Evolutionary conservation across 2,888 invertebrate genomes (phyloP).

Genomic region (Rhingia rostrata): DNA sequence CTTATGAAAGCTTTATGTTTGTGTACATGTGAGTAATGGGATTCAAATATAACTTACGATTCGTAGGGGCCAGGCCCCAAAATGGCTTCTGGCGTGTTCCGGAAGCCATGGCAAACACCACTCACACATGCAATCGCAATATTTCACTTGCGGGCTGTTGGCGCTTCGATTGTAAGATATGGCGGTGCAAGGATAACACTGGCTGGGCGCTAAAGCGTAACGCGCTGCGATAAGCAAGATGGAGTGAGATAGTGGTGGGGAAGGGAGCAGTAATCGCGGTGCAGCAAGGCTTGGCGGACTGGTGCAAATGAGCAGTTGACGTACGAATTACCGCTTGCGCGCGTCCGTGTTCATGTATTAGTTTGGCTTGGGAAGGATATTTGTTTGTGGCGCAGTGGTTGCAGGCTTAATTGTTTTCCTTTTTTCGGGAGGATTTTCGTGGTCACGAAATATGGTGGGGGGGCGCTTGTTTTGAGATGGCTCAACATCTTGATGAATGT

Average conservation of each 20-base stretch:
- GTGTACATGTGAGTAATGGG: slow-evolving; percentile 70
- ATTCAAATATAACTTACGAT: slow-evolving; percentile 74
- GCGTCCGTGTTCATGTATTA: slow-evolving; percentile 28
- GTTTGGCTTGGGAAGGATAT: slow-evolving; percentile 33
- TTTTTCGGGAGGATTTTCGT: neutral
- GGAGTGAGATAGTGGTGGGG: neutral
- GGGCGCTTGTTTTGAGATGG: slow-evolving; percentile 6
- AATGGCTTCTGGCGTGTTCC: slow-evolving; percentile 70
- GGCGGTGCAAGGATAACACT: slow-evolving; percentile 17
- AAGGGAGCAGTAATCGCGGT: too few relatives aligned
- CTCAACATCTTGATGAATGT: slow-evolving; percentile 44
- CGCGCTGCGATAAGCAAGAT: slow-evolving; percentile 4
- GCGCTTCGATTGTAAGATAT: slow-evolving; percentile 63
- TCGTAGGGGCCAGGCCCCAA: slow-evolving; percentile 45
- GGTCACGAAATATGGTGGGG: neutral
- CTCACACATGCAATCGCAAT: slow-evolving; percentile 71
- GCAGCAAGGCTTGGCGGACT: too few relatives aligned
- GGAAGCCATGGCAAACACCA: slow-evolving; percentile 68
- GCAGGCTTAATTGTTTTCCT: slow-evolving; percentile 8
- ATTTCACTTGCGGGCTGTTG: slow-evolving; percentile 69
- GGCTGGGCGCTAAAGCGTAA: slow-evolving; percentile 49
- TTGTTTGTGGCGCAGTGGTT: slow-evolving; percentile 20
- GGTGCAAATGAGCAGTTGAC: slow-evolving; percentile 65
- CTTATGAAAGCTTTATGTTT: slow-evolving; percentile 71
- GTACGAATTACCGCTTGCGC: slow-evolving; percentile 57